Conservation (phyloP, 2,113 vertebrate genomes). For the Tiliqua scincoides region DNA sequence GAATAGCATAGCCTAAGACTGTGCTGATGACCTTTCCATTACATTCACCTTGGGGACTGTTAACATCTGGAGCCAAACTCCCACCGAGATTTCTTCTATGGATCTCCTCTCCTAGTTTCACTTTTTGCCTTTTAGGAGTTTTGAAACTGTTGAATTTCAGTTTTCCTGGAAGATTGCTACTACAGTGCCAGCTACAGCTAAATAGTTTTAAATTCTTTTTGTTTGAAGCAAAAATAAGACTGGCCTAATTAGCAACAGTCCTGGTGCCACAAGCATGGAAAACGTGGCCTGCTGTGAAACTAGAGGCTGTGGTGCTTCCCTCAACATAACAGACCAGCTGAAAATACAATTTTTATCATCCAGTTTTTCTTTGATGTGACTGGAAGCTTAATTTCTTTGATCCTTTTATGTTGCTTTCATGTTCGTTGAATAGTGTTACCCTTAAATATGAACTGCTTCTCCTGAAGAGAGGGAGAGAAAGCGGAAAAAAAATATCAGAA, state of each 20-base stretch:
- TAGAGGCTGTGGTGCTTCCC: slow-evolving; percentile 13
- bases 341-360: slow-evolving; percentile 44
- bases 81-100: neutral
- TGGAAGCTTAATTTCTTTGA: slow-evolving; percentile 32
- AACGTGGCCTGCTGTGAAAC: slow-evolving; percentile 29
- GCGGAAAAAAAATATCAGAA: neutral
- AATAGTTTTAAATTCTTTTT: slow-evolving; percentile 3
- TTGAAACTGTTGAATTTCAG: neutral
- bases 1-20: neutral
- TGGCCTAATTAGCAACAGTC: slow-evolving; percentile 45
- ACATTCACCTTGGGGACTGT: neutral
- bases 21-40: neutral
- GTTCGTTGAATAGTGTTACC: slow-evolving; percentile 22
- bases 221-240: slow-evolving; percentile 41
- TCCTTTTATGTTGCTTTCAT: slow-evolving; percentile 23
- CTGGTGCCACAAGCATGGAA: slow-evolving; percentile 39
- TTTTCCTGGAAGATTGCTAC: neutral
- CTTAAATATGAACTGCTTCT: neutral
- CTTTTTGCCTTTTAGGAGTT: neutral
- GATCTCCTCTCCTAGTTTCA: neutral
- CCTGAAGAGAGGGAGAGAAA: neutral
- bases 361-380: slow-evolving; percentile 50
- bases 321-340: slow-evolving; percentile 33
- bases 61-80: neutral
- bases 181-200: neutral